These are phyloP conservation scores for Argyrosomus japonicus DNA, from an alignment of 2,113 vertebrate species.

Conservation along the genomic window DNA sequence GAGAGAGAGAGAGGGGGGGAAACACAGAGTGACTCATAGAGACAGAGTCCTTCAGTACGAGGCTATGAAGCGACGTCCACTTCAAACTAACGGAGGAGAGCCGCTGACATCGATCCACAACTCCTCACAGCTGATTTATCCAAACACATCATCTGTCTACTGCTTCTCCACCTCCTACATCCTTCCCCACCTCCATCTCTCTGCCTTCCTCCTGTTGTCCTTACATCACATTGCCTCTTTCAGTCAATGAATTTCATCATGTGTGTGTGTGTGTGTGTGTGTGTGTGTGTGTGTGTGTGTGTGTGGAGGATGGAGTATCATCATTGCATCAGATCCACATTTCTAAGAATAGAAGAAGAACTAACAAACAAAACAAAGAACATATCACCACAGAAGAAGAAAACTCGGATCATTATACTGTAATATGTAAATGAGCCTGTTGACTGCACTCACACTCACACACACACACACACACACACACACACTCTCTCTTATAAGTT, in stretches of 20 bases:
- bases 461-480: too few species aligned
- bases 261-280: constrained; percentile 17
- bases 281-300: constrained; percentile 6
- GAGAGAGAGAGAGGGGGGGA: background rate
- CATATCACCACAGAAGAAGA: background rate
- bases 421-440: too few species aligned
- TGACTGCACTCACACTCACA: too few species aligned
- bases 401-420: too few species aligned
- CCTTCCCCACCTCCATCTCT: background rate
- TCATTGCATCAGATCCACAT: constrained; percentile 48
- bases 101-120: background rate
- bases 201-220: background rate
- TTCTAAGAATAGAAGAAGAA: constrained; percentile 61
- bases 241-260: constrained; percentile 74
- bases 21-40: constrained; percentile 10
- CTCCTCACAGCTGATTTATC: background rate
- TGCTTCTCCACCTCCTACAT: background rate
- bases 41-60: constrained; percentile 12
- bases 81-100: constrained; percentile 1
- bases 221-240: constrained; percentile 60
- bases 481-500: too few species aligned
- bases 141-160: background rate
- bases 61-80: background rate
- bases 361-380: constrained; percentile 31
- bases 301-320: constrained; percentile 2